phyloP scores from a whole-genome alignment of 1,140 invertebrate species.

The Drosophila sp. region DNA sequence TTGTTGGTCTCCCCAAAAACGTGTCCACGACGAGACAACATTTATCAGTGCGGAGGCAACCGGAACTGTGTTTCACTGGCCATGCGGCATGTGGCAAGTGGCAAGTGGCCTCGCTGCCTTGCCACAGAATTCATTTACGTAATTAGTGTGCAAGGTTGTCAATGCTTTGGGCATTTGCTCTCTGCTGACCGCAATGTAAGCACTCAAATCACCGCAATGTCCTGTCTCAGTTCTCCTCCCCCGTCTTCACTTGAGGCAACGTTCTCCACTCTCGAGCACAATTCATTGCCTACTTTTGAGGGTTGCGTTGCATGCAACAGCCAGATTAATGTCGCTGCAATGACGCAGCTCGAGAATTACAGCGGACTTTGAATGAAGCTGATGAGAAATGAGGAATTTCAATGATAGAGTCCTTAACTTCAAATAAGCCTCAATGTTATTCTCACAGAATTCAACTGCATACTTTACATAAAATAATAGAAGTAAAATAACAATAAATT shows the following conservation, averaged over 20 bases:
- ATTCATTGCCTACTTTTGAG: slow-evolving; percentile 29
- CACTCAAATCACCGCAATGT: slow-evolving; percentile 67
- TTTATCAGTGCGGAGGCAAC: slow-evolving; percentile 31
- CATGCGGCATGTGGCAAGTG: not conserved
- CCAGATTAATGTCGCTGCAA: not conserved
- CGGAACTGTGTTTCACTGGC: slow-evolving; percentile 27
- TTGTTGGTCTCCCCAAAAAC: slow-evolving; percentile 32
- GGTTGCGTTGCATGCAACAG: not conserved
- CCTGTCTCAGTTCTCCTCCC: too few relatives aligned
- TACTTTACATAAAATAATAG: too few relatives aligned
- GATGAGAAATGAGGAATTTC: too few relatives aligned
- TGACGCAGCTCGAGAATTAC: too few relatives aligned
- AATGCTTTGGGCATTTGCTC: slow-evolving; percentile 24
- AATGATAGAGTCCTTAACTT: too few relatives aligned
- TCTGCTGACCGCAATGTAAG: slow-evolving; percentile 58
- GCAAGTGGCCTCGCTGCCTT: slow-evolving; percentile 5
- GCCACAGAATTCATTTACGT: slow-evolving; percentile 75
- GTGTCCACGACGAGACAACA: slow-evolving; percentile 23
- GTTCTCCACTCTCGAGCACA: slow-evolving; percentile 17
- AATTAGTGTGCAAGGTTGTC: slow-evolving; percentile 72
- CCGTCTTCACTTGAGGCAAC: slow-evolving; percentile 6
- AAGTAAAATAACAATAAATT: too few relatives aligned
- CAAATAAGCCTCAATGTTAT: too few relatives aligned
- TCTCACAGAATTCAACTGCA: too few relatives aligned
- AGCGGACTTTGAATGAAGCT: too few relatives aligned